These are phyloP conservation scores for Sinocyclocheilus maitianheensis DNA, from an alignment of 2,113 vertebrate species.

Conservation along the genomic window DNA sequence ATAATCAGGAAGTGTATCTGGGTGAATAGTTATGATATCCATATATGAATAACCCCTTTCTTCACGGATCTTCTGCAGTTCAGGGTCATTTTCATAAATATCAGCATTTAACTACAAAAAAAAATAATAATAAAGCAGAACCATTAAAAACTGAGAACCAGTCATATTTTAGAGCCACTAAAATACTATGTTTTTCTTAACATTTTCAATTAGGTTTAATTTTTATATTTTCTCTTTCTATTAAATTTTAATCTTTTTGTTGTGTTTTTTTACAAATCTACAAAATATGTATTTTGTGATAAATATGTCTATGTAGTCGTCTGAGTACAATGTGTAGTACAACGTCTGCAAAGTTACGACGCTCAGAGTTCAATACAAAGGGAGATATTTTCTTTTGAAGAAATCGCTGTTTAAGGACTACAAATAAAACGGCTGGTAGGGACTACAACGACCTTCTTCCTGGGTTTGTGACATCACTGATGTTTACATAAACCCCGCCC, in stretches of 20 bases:
- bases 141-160: background rate
- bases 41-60: slow-evolving; percentile 87
- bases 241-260: background rate
- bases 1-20: slow-evolving; percentile 85
- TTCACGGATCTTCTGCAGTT: slow-evolving; percentile 82
- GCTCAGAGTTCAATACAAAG: no score
- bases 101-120: slow-evolving; percentile 85
- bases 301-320: no score
- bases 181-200: background rate
- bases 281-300: no score
- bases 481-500: no score
- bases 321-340: no score
- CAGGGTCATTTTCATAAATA: slow-evolving; percentile 85
- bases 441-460: no score
- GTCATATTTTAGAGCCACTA: background rate
- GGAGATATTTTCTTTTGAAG: no score
- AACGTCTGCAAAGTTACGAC: no score
- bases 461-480: no score
- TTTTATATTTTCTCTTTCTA: background rate
- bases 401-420: no score
- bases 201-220: background rate
- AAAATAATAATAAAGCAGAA: background rate
- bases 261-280: no score
- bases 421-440: no score
- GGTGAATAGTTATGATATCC: slow-evolving; percentile 88